Evolutionary conservation across 1,140 invertebrate genomes (phyloP), one percentile per base, ranked within the genome.

Genomic region (Heliconius hewitsoni): DNA sequence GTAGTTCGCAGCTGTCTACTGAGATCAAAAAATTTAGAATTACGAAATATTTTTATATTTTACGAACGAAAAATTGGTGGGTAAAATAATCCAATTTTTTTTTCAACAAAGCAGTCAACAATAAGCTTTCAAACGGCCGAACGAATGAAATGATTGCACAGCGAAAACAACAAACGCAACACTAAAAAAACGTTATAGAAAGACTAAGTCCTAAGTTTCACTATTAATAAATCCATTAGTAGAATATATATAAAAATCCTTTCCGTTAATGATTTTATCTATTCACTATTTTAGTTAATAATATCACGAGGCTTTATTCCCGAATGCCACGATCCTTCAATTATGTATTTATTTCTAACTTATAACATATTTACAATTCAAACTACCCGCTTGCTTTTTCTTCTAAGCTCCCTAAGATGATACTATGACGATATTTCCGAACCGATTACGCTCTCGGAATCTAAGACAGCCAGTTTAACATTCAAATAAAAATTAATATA

Each of bases 171-270:
- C 87, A 87, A 91, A 93, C 88, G 87, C 89, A 93, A 93, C 86
- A 90, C 87, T 87, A 92, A 91, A 87, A 84, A 91, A 90, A 86
- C 84, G 74, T 88, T 92, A 89, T 83, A 84, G 85, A 88, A 85
- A 90, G 86, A 91, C 91, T 93, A 94, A 87, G 83, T 89, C 92
- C 81, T 93, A 94, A 88, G 90, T 92, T 93, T 93, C 85, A 91
- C 92, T 94, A 94, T 89, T 81, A 88, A 93, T 94, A 91, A 91
- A 94, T 92, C 91, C 88, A 93, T 93, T 92, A 94, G 89, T 91
- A 93, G 90, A 93, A 93, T 93, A 94, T 93, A 94, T 93, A 93
- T 92, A 94, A 93, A 93, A 94, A 92, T 91, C 89, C 93, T 92
- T 94, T 91, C 91, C 90, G 90, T 90, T 92, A 92, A 92, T 93